phyloP scores from a whole-genome alignment of 2,113 vertebrate species.

The Hylia prasina region DNA sequence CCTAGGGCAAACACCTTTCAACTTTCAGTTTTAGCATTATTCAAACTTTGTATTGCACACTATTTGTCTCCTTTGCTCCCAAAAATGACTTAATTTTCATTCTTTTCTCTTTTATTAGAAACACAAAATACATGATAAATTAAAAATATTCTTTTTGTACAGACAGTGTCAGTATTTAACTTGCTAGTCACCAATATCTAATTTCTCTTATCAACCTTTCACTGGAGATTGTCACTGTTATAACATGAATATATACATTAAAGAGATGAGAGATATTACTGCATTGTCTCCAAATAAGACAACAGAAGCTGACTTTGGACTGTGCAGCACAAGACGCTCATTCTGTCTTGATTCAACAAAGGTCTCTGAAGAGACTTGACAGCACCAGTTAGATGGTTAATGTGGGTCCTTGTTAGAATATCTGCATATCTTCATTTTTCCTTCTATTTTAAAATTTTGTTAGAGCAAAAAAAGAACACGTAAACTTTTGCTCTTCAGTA shows the following conservation, averaged over 20 bases:
- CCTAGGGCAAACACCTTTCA: neutral
- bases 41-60: neutral
- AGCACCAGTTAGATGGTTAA: neutral
- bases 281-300: neutral
- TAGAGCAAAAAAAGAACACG: neutral
- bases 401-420: neutral
- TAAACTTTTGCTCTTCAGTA: neutral
- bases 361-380: neutral
- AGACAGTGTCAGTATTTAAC: neutral
- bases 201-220: neutral
- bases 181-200: neutral
- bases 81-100: neutral
- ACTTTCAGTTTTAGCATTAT: neutral
- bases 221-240: neutral
- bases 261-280: neutral
- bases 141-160: neutral
- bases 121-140: neutral
- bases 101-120: neutral
- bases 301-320: neutral
- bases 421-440: neutral
- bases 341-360: neutral
- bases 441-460: neutral
- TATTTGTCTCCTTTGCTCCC: neutral
- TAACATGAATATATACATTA: neutral
- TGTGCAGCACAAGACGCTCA: neutral